These are phyloP conservation scores for Aculops lycopersici DNA, from an alignment of 1,140 invertebrate genomes.

Conservation along the genomic window DNA sequence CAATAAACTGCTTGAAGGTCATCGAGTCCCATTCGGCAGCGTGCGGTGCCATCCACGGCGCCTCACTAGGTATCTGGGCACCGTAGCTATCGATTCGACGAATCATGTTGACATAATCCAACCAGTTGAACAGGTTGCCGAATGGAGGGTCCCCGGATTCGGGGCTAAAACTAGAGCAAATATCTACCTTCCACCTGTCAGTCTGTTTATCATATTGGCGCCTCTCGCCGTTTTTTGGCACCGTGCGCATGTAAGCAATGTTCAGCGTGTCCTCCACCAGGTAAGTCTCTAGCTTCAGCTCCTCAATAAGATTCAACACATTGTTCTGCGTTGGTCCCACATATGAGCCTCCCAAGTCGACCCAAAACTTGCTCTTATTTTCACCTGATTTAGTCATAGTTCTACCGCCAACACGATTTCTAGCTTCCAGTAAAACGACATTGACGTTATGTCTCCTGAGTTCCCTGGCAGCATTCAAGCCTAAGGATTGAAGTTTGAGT, in stretches of 20 bases:
- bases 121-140: slow-evolving; percentile 4
- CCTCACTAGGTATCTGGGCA: slow-evolving; percentile 14
- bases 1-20: slow-evolving; percentile 15
- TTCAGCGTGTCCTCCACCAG: slow-evolving; percentile 11
- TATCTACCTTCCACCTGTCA: neutral
- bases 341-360: slow-evolving; percentile 14
- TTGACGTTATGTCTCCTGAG: slow-evolving; percentile 10
- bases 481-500: too few relatives aligned
- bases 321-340: slow-evolving; percentile 12
- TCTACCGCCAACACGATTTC: slow-evolving; percentile 16
- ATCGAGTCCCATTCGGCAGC: slow-evolving; percentile 17
- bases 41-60: slow-evolving; percentile 16
- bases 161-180: neutral
- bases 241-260: slow-evolving; percentile 8
- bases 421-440: slow-evolving; percentile 15
- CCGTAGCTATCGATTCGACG: slow-evolving; percentile 12
- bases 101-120: slow-evolving; percentile 11
- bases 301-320: slow-evolving; percentile 13
- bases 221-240: too few relatives aligned
- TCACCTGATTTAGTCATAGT: slow-evolving; percentile 13
- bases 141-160: neutral
- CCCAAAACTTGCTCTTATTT: slow-evolving; percentile 8
- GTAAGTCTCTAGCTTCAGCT: slow-evolving; percentile 15
- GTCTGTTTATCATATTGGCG: too few relatives aligned
- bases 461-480: slow-evolving; percentile 7